Percentiles rank a stretch among this genome's conserved stretches.
These are phyloP conservation scores for Encarsia formosa DNA, from an alignment of 2,888 invertebrate genomes.

Conservation along the genomic window DNA sequence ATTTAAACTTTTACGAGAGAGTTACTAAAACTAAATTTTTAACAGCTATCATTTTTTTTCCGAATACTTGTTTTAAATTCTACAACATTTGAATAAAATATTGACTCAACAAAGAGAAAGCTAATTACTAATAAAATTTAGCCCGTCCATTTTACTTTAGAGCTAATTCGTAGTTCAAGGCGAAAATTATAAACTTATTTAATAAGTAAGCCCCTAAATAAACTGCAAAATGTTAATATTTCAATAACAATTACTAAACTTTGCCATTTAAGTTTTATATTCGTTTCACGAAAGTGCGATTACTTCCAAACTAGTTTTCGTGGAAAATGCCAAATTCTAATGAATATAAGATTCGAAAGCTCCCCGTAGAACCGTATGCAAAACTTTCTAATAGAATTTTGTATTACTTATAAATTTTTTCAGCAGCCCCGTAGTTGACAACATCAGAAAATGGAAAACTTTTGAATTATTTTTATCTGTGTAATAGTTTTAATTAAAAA, in stretches of 20 bases:
- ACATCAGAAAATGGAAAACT: not conserved
- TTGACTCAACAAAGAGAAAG: conserved; percentile 6
- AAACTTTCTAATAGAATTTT: conserved; percentile 28
- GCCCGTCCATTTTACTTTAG: conserved; percentile 9
- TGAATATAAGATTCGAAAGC: conserved; percentile 30
- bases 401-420: conserved; percentile 22
- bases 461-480: no score
- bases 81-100: no score
- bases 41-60: no score
- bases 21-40: no score
- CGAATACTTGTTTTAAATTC: no score
- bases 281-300: conserved; percentile 24
- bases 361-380: conserved; percentile 14
- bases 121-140: conserved; percentile 12
- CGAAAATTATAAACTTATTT: conserved; percentile 21
- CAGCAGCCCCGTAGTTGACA: not conserved
- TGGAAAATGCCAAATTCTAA: conserved; percentile 28
- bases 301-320: conserved; percentile 28
- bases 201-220: conserved; percentile 10
- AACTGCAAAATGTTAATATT: conserved; percentile 15
- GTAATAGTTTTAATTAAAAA: no score
- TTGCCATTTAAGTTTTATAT: conserved; percentile 27
- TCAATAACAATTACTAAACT: conserved; percentile 26
- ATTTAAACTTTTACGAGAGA: no score
- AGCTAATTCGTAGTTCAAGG: not conserved